Base-by-base conservation (phyloP, 2,888 invertebrate genomes). In the Melieria crassipennis region DNA sequence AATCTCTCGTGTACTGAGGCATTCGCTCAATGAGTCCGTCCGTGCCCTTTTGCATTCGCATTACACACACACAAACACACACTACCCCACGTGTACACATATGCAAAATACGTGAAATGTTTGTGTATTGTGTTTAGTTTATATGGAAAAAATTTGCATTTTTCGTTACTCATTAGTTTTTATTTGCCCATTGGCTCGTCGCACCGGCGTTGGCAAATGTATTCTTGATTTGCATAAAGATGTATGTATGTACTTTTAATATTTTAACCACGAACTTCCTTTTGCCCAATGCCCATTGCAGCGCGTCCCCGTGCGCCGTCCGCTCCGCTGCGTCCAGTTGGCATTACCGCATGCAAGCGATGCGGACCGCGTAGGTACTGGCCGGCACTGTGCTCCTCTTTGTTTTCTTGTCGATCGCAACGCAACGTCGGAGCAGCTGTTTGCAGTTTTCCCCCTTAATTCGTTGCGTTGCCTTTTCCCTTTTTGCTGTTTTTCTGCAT, bases 161-260 rank as follows among this genome's bases (percentile, higher is more conserved):
- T 69, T 56, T 63, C 45, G n/a, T 69, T 65, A 46, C 46, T 70
- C 60, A 65, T 65, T 65, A 70, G 58, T 65, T 70, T 65, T 61
- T 65, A 65, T 70, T 70, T 65, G 55, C 46, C 7, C 9, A 10
- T 30, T 9, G 42, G 46, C 5, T 61, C 11, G 30, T 7, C 43
- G 48, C 48, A n/a, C 11, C 55, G 30, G 11, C 13, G 50, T 13
- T n/a, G 30, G 58, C 11, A 30, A 57, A 57, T 65, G 55, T 70
- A 13, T 55, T 16, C 52, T 60, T 52, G 61, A 70, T 70, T 65
- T 70, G 65, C 70, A 70, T 70, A 65, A 61, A 61, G 56, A 57
- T n/a, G 30, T 45, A 55, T 61, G 50, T 7, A 48, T 50, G 30
- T 50, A 5, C 13, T 45, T 55, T 5, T 10, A 55, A 16, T 45